Conservation (phyloP, 2,797 vertebrate species). For the Mycteria americana region DNA sequence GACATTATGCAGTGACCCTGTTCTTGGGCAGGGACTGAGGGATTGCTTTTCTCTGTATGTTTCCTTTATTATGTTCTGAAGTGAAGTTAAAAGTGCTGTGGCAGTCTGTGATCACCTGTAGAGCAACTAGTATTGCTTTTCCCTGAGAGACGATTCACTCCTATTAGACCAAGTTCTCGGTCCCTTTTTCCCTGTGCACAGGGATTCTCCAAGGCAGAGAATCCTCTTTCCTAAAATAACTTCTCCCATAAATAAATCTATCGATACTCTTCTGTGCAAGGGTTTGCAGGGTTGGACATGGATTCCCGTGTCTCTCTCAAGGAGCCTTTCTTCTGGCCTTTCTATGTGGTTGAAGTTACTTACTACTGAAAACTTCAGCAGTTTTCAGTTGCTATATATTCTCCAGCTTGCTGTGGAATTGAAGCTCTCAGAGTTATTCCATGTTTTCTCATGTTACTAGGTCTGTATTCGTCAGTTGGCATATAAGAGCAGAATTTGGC, state of each 20-base stretch:
- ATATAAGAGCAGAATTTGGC: constrained; percentile 56
- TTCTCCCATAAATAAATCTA: background rate
- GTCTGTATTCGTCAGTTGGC: constrained; percentile 63
- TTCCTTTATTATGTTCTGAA: background rate
- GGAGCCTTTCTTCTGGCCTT: background rate
- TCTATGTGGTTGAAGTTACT: background rate
- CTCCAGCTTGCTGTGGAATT: background rate
- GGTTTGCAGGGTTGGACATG: background rate
- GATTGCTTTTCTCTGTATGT: background rate
- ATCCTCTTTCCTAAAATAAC: background rate
- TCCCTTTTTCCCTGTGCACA: background rate
- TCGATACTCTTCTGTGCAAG: background rate
- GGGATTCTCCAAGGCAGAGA: background rate
- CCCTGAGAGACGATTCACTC: background rate
- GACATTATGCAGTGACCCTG: background rate
- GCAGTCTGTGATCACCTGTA: background rate
- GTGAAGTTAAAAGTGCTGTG: background rate
- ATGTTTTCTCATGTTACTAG: constrained; percentile 60
- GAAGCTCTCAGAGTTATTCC: constrained; percentile 45
- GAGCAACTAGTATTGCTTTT: background rate
- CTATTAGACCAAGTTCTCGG: background rate
- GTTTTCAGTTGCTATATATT: constrained; percentile 9
- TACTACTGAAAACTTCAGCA: no score
- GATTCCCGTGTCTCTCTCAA: background rate
- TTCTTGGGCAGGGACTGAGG: background rate